These are phyloP conservation scores for Rhizoglyphus robini DNA, from an alignment of 1,140 invertebrate genomes.

Conservation along the genomic window DNA sequence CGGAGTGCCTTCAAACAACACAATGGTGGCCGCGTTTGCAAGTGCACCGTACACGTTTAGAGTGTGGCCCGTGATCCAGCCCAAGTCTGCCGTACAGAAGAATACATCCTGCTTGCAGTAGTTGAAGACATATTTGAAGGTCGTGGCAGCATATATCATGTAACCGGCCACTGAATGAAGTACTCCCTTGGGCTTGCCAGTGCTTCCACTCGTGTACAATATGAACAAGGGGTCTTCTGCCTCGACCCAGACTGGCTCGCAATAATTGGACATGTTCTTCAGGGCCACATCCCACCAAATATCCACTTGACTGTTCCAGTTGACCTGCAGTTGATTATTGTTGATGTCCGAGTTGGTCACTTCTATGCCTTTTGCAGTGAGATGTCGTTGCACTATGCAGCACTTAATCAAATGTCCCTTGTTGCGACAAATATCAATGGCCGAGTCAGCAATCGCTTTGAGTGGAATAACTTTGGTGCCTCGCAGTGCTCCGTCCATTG, in stretches of 20 bases:
- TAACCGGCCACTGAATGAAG: constrained; percentile 87
- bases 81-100: constrained; percentile 98
- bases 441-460: constrained; percentile 70
- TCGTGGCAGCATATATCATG: constrained; percentile 77
- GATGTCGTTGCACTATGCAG: constrained; percentile 16
- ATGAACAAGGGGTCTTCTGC: too few relatives aligned
- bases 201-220: constrained; percentile 77
- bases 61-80: constrained; percentile 95
- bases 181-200: constrained; percentile 93
- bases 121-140: too few relatives aligned
- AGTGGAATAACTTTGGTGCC: constrained; percentile 72
- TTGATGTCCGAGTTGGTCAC: neutral
- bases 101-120: constrained; percentile 81
- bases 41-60: too few relatives aligned
- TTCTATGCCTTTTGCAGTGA: neutral
- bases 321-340: constrained; percentile 13
- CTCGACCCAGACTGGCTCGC: too few relatives aligned
- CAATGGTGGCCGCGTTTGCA: constrained; percentile 74
- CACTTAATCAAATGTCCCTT: constrained; percentile 28
- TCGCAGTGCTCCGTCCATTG: constrained; percentile 79
- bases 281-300: constrained; percentile 84
- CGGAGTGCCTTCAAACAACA: constrained; percentile 86
- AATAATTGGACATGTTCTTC: constrained; percentile 62
- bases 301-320: constrained; percentile 46
- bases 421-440: constrained; percentile 32